Base-by-base conservation (phyloP, 1,140 invertebrate genomes). In the Thalassaphorura encarpata region DNA sequence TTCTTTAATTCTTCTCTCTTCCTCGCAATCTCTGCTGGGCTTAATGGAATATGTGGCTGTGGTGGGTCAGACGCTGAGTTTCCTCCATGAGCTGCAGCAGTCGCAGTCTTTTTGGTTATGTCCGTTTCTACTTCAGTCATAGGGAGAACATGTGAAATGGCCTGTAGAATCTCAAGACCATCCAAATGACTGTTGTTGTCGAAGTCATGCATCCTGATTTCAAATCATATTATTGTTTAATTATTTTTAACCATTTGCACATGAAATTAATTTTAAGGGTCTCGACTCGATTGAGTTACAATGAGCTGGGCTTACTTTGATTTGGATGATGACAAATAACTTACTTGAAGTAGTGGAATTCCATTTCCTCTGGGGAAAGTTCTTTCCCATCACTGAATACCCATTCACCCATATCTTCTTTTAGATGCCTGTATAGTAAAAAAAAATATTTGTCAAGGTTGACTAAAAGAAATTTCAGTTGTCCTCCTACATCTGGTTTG, bases 171-270 rank as follows among this genome's bases (percentile, higher is more conserved):
- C 74, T 90, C 87, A 43, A 89, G 69, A 11, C 87, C 87, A 70
- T 90, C 87, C 47, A 89, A 71, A 67, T 81, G 82, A 1, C 77
- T 81, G 67, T 90, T 87, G 64, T 82, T 83, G 64, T 89, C 85
- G 61, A 80, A 80, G 67, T 90, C 87, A 62, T 90, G 87, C 13
- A 84, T 69, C 65, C 84, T 85, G 50, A 13, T 56, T n/a, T 54
- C 5, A 60, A 33, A 57, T 5, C 4, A 48, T 23, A 49, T 19
- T 47, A n/a, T n/a, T n/a, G n/a, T n/a, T n/a, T 16, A n/a, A 28
- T 6, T 6, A 19, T 26, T 52, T 24, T 27, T 24, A 16, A n/a
- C n/a, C n/a, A n/a, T n/a, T n/a, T n/a, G n/a, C n/a, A n/a, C n/a
- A n/a, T n/a, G n/a, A n/a, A n/a, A n/a, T n/a, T n/a, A n/a, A n/a